Base-by-base conservation (phyloP, 1,140 invertebrate genomes). In the Pachyrhynchus sulphureomaculatus region DNA sequence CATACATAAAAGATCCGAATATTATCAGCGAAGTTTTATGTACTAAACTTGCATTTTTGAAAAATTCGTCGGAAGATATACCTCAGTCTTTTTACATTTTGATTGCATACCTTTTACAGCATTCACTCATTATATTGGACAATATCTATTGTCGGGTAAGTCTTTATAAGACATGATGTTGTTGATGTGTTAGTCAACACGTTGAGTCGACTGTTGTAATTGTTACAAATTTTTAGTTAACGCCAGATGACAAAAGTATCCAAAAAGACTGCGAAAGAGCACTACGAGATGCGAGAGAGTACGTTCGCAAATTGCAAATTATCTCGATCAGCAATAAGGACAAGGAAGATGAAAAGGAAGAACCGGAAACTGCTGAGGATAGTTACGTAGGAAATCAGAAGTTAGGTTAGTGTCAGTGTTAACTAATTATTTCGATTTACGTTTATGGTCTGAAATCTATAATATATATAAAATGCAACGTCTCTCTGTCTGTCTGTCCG, bases 1-100 rank as follows among this genome's bases (percentile, higher is more conserved):
- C 86, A 0, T 95, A 96, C 73, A 93, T 94, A 84, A 87, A 88
- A 66, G 90, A 93, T 75, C 81, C 85, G 21, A 83, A 86, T 62
- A 93, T 93, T 34, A 81, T 98, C 23, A 93, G 91, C 68, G 95
- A 99, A 78, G 90, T 99, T 45, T 80, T 99, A 34, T 95, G 93
- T 39, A 97, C 98, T 75, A 98, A 98, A 78, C 93, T 95, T 60
- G 86, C 88, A 66, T 90, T 90, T 76, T 86, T 88, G 72, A 83
- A 85, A 74, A 75, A 79, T 56, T 74, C 51, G 21, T 81, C 85
- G 42, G 82, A 84, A 52, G 78, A 82, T 20, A 92, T 91, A 10
- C 91, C 93, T 8, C 84, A 85, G 48, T 90, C 91, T 5, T 79
- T 98, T 4, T 97, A 95, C 79, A 86, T 87, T 73, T 82, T 98